Evolutionary conservation across 30 jellyfish, hydroid and myxozoan genomes (phyloP).

Genomic region (Rhopilema esculentum): DNA sequence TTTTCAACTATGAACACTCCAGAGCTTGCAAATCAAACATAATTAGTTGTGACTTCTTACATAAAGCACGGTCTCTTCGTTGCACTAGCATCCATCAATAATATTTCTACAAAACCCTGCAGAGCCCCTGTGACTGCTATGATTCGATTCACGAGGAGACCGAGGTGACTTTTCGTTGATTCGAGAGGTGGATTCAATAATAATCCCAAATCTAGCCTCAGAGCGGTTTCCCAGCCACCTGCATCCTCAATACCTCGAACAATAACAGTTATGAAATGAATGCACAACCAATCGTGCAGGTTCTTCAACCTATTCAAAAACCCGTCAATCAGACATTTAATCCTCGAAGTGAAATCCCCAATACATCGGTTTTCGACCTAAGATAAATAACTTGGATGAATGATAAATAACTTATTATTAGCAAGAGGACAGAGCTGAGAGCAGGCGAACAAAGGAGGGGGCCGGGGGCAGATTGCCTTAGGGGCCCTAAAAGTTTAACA

Average conservation of each 20-base stretch:
- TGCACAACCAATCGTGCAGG: not conserved
- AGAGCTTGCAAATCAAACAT: not conserved
- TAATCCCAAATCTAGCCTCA: too few relatives aligned
- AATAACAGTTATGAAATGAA: not conserved
- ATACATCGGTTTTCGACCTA: not conserved
- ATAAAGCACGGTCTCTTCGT: not conserved
- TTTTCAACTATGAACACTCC: not conserved
- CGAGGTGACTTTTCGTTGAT: not conserved
- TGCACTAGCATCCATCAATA: not conserved
- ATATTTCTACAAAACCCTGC: not conserved
- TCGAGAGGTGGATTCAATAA: not conserved
- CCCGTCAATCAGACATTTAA: not conserved
- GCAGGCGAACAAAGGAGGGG: not conserved
- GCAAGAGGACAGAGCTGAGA: not conserved
- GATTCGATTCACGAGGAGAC: not conserved
- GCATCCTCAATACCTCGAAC: not conserved
- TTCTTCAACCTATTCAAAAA: not conserved
- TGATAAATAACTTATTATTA: not conserved
- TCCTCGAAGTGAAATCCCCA: not conserved
- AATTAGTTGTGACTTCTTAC: not conserved
- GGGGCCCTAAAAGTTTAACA: too few relatives aligned
- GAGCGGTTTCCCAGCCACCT: not conserved
- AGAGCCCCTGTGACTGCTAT: not conserved
- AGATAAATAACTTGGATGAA: not conserved
- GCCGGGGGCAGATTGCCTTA: too few relatives aligned